A percentile compares a stretch with the other conserved stretches of the same genome.
Conservation (phyloP, 2,113 vertebrate genomes). For the Corythaeola cristata region DNA sequence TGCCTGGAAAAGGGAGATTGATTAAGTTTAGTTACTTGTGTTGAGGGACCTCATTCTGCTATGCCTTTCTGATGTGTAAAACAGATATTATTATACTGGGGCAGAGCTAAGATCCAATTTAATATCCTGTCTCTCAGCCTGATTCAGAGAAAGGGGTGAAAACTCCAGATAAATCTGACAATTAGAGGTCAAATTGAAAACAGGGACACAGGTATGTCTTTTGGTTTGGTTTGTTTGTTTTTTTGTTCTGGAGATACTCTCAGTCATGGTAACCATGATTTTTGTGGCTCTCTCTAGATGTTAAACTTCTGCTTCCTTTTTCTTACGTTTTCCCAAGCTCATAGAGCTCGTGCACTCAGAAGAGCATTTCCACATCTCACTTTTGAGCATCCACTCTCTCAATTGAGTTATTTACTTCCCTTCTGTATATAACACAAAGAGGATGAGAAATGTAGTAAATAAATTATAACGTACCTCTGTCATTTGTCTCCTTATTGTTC, state of each 20-base stretch:
- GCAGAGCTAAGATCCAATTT: background rate
- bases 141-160: background rate
- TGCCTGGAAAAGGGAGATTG: background rate
- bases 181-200: background rate
- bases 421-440: background rate
- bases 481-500: background rate
- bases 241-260: background rate
- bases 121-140: background rate
- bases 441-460: background rate
- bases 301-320: background rate
- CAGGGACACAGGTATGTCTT: background rate
- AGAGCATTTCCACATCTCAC: background rate
- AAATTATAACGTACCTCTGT: background rate
- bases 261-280: background rate
- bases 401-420: background rate
- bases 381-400: background rate
- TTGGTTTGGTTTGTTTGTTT: background rate
- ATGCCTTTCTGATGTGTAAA: background rate
- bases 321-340: background rate
- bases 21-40: background rate
- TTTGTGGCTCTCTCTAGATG: background rate
- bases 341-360: background rate
- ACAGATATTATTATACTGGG: background rate
- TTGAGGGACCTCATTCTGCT: background rate
- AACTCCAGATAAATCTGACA: background rate